Conservation (phyloP, 2,113 vertebrate genomes). For the Pteruthius melanotis region DNA sequence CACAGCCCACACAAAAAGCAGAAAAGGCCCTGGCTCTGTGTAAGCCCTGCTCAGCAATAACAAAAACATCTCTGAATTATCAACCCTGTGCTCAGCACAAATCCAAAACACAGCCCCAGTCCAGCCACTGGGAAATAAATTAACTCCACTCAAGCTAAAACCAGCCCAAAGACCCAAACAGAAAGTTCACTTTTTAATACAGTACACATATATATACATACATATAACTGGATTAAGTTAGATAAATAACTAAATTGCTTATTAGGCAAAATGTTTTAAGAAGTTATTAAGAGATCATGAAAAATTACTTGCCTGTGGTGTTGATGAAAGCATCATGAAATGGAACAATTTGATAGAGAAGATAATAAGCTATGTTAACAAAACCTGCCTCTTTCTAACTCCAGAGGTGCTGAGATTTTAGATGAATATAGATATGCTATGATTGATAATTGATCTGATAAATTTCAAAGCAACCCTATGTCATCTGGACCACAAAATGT, state of each 20-base stretch:
- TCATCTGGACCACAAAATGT: background rate
- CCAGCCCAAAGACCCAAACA: background rate
- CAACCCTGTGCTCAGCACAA: background rate
- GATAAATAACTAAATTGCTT: background rate
- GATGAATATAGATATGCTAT: background rate
- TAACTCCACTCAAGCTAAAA: background rate
- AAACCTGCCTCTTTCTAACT: background rate
- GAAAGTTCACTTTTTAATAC: background rate
- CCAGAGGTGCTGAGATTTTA: background rate
- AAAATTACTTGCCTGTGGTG: background rate
- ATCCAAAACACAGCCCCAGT: background rate
- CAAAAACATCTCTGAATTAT: background rate
- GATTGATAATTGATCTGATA: background rate
- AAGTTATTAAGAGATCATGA: background rate
- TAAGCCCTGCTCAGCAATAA: background rate
- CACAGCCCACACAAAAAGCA: fast-evolving
- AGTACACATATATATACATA: too few relatives aligned
- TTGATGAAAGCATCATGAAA: background rate
- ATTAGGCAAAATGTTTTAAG: background rate
- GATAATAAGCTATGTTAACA: background rate
- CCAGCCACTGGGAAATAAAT: background rate
- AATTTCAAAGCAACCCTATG: background rate
- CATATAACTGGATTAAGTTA: background rate
- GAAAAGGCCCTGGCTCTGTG: background rate
- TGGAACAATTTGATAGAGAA: background rate